These are phyloP conservation scores for Esox masquinongy DNA, from an alignment of 2,797 vertebrate species.

Conservation along the genomic window DNA sequence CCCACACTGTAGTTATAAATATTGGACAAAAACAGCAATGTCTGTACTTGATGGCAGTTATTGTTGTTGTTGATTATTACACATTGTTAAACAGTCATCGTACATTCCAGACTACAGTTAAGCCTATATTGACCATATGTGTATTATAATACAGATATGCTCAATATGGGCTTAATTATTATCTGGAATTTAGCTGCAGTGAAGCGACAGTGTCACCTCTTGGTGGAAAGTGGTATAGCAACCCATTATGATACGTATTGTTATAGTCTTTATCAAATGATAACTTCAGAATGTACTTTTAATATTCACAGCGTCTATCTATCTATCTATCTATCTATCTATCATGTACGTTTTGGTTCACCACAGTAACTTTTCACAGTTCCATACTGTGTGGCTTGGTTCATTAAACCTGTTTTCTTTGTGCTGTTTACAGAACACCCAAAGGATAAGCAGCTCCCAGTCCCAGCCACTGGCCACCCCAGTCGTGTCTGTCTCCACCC, in stretches of 20 bases:
- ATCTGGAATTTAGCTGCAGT: slow-evolving; percentile 14
- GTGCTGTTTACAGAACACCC: slow-evolving; percentile 83
- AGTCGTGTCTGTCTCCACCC: slow-evolving; percentile 96
- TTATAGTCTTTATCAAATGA: background rate
- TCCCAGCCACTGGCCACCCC: slow-evolving; percentile 93
- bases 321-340: background rate
- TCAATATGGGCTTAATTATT: background rate
- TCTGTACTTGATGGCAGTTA: slow-evolving; percentile 1
- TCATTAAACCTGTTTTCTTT: slow-evolving; percentile 26
- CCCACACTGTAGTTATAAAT: background rate
- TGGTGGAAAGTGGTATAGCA: slow-evolving; percentile 40
- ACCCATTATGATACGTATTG: background rate
- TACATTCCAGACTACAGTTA: background rate
- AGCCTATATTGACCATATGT: background rate
- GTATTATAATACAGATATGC: slow-evolving; percentile 5
- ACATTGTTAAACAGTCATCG: background rate
- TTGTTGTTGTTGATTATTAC: background rate
- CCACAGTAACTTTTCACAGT: background rate
- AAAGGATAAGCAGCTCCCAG: slow-evolving; percentile 95
- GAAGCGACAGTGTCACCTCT: slow-evolving; percentile 60
- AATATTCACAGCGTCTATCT: background rate
- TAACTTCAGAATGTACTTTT: background rate
- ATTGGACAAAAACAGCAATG: background rate
- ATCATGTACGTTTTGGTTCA: background rate
- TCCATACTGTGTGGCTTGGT: slow-evolving; percentile 4